Evolutionary conservation across 2,888 invertebrate genomes (phyloP), one percentile per base, ranked within the genome.

Genomic region (Rapana venosa): DNA sequence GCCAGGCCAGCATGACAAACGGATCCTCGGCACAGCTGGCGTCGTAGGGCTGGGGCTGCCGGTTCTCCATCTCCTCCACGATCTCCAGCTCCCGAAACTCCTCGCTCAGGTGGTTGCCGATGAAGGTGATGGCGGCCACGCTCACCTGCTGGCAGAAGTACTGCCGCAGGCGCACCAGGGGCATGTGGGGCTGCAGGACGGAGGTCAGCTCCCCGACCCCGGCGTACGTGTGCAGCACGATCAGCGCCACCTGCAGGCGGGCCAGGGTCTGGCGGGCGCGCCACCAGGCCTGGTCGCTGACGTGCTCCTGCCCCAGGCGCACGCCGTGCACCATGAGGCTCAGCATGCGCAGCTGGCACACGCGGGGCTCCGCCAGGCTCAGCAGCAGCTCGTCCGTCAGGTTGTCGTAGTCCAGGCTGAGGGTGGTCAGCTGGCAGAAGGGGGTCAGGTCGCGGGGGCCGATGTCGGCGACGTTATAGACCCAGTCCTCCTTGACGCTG

Each of bases 141-240:
- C 97, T 97, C 88, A 97, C 96, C 95, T 97, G 96, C 96, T 97
- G 97, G 95, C 98, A 98, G 96, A 98, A 98, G 93, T 98, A 97
- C 90, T 97, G 97, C 94, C 97, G 97, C 88, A 98, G 97, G 95
- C 97, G 97, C 36, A 97, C 97, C 36, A 98, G 96, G 32, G 98
- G 98, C 97, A 98, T 97, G 90, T 97, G 97, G 84, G 97, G 97
- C 92, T 97, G 97, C 88, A 98, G 96, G 92, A 98, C 97, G 91
- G 97, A 96, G 91, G 97, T 97, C 92, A 98, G 96, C 91, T 97
- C 96, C 92, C 97, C 86, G 20, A 92, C 88, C 87, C 97, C 97
- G 93, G 97, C 97, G 92, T 97, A 97, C 61, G 98, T 97, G 95
- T 98, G 97, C 92, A 98, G 97, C 77, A 97, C 96, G 91, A 97